Percentiles rank a stretch among this genome's conserved stretches.
phyloP scores from a whole-genome alignment of 2,113 vertebrate species.

The Catharus bicknelli region DNA sequence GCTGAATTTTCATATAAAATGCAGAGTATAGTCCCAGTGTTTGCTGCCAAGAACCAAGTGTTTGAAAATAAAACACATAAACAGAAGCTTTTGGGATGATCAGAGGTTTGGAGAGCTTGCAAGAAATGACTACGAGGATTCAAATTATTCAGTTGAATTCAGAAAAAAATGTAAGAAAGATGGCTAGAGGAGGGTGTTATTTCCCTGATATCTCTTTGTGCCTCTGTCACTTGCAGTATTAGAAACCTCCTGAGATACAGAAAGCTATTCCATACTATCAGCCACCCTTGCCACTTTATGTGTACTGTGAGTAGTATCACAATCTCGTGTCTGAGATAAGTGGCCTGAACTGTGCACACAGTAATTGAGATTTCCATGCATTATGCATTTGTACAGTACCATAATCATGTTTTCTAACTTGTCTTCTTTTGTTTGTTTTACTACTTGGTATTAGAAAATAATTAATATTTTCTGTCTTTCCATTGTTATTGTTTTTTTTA shows the following conservation, averaged over 20 bases:
- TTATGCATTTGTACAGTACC: not conserved
- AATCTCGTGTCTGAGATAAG: not conserved
- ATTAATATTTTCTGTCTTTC: not conserved
- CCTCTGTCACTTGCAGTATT: not conserved
- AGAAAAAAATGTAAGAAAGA: not conserved
- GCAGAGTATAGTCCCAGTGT: not conserved
- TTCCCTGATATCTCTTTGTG: not conserved
- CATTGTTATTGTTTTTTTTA: not conserved
- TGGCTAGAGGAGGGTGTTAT: not conserved
- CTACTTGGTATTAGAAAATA: not conserved
- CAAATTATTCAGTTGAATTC: not conserved
- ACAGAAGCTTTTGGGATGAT: not conserved
- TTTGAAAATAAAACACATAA: not conserved
- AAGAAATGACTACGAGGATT: not conserved
- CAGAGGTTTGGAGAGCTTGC: not conserved
- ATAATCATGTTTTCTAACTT: not conserved
- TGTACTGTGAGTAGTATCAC: not conserved
- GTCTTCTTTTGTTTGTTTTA: not conserved
- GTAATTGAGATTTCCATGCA: not conserved
- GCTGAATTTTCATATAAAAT: not conserved
- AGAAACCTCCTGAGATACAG: not conserved
- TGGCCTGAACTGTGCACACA: not conserved
- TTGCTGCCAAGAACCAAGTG: not conserved
- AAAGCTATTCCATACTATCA: not conserved
- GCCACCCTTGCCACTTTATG: not conserved